phyloP scores from a whole-genome alignment of 53 echinoderm and acorn worm species.

The Holothuria leucospilota region DNA sequence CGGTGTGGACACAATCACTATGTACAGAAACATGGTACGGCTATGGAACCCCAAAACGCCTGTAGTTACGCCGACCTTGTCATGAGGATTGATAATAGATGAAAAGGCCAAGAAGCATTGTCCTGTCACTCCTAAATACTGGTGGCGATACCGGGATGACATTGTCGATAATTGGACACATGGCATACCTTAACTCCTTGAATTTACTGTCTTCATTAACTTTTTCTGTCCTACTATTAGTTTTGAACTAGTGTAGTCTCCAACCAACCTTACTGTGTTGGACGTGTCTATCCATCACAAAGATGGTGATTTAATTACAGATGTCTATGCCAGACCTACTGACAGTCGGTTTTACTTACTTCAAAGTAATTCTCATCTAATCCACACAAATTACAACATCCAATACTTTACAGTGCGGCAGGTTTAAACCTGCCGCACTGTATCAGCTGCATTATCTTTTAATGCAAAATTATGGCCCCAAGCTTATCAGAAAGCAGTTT shows the following conservation, averaged over 20 bases:
- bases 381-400: not conserved
- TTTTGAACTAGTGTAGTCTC: not conserved
- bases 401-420: not conserved
- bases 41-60: too few species aligned
- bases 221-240: not conserved
- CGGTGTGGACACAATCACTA: too few species aligned
- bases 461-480: too few species aligned
- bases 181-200: not conserved
- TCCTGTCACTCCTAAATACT: not conserved
- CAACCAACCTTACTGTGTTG: not conserved
- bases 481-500: not conserved
- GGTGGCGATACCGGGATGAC: conserved; percentile 9
- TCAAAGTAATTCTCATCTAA: not conserved
- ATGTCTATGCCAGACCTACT: conserved; percentile 17
- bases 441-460: too few species aligned
- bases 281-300: not conserved
- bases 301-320: not conserved
- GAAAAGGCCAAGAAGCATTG: too few species aligned
- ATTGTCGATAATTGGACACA: conserved; percentile 11
- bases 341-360: too few species aligned
- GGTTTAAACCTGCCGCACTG: not conserved
- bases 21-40: too few species aligned
- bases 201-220: not conserved
- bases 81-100: too few species aligned
- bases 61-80: too few species aligned